These are phyloP conservation scores for Steatornis caripensis DNA, from an alignment of 2,113 vertebrate genomes.

Conservation along the genomic window DNA sequence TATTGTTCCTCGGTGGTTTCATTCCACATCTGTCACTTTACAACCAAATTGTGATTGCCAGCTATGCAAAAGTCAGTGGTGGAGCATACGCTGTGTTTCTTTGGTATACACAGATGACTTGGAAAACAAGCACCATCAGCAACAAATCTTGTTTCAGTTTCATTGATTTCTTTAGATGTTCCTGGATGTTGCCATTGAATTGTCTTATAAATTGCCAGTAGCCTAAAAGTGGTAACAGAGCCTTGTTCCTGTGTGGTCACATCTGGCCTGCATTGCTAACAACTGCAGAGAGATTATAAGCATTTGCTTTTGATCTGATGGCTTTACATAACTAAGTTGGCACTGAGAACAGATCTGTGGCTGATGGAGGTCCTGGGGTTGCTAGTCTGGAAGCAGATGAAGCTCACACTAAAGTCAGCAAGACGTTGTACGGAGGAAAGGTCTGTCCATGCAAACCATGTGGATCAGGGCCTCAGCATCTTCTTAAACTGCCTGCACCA, in stretches of 20 bases:
- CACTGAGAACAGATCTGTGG: background rate
- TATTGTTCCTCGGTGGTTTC: background rate
- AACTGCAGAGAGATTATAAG: background rate
- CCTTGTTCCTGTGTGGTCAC: background rate
- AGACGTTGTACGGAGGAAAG: background rate
- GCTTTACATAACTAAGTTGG: background rate
- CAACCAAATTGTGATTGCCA: background rate
- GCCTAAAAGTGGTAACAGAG: background rate
- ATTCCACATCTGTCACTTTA: background rate
- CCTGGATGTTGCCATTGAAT: background rate
- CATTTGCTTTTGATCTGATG: background rate
- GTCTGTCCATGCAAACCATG: background rate
- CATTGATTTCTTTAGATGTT: background rate
- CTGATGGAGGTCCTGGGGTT: background rate
- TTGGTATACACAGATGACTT: background rate
- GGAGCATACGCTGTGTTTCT: background rate
- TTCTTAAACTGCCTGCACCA: background rate
- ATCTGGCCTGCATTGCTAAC: background rate
- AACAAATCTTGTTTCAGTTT: background rate
- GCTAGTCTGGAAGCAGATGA: background rate
- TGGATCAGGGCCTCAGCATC: background rate
- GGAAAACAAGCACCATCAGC: background rate
- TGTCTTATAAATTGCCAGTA: background rate
- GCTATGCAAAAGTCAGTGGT: background rate
- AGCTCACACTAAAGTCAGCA: background rate